These are phyloP conservation scores for Nebria salina DNA, from an alignment of 2,888 invertebrate genomes.

Conservation along the genomic window DNA sequence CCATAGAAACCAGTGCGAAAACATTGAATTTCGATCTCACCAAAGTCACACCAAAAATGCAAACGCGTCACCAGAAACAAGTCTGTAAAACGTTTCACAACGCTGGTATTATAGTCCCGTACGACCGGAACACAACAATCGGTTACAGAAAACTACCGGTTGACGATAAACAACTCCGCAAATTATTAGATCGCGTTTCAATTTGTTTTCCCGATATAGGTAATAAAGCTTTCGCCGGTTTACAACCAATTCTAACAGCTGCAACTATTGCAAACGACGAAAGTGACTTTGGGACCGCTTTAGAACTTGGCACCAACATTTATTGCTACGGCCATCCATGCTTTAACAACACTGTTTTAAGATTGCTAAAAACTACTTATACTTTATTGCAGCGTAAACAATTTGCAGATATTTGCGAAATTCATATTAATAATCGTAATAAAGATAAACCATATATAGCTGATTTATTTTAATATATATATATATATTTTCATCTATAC, in stretches of 20 bases:
- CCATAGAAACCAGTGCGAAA: conserved; percentile 68
- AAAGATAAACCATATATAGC: conserved; percentile 59
- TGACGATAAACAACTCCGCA: conserved; percentile 66
- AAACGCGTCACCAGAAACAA: conserved; percentile 68
- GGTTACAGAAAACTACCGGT: conserved; percentile 78
- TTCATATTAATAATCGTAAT: conserved; percentile 78
- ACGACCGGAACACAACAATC: conserved; percentile 79
- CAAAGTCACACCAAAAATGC: conserved; percentile 68
- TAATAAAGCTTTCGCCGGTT: conserved; percentile 70
- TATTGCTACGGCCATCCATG: conserved; percentile 78
- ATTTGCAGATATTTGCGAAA: conserved; percentile 78
- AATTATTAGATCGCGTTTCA: conserved; percentile 73
- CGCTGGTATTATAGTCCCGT: conserved; percentile 87
- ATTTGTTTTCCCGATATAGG: conserved; percentile 70
- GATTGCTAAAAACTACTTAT: conserved; percentile 79
- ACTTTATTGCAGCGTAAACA: conserved; percentile 75
- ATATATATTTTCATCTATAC: neutral
- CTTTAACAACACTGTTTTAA: conserved; percentile 73
- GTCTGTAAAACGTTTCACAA: conserved; percentile 81
- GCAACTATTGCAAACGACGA: conserved; percentile 93
- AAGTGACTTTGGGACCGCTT: conserved; percentile 91
- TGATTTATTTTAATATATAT: conserved; percentile 6
- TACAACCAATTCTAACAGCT: conserved; percentile 84
- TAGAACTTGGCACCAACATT: conserved; percentile 88
- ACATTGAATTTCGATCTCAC: conserved; percentile 69